Base-by-base conservation (phyloP, 1,140 invertebrate genomes). In the Ephestia elutella region DNA sequence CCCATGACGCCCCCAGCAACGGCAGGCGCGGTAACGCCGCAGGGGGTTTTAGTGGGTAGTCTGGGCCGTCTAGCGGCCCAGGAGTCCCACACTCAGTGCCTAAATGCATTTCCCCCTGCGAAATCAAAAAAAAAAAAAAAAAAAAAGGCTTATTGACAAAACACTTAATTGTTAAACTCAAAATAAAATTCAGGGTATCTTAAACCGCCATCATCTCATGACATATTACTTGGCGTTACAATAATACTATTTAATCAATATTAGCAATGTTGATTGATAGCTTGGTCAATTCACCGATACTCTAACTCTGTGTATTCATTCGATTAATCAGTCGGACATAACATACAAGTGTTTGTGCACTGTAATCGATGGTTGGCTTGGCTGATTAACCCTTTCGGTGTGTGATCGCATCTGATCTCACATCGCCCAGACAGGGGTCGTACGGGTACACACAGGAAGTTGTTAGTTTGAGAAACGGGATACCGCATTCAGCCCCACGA, bases 301-400 rank as follows among this genome's bases (percentile, higher is more conserved):
- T 7, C 32, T 15, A 15, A n/a, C 2, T 44, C n/a, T 5, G 5
- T 44, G 38, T 44, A 17, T 44, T 17, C 44, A 55, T 49, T 56
- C 60, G 21, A 70, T 70, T 62, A 66, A 70, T 70, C 68, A 64
- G 57, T 50, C 53, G 30, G 21, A 25, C 21, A 25, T 25, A 25
- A 59, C 59, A 56, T 57, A 54, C 20, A 32, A 55, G 55, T 57
- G 59, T 59, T 53, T 49, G 54, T 54, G 56, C 54, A 35, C 56
- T 21, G n/a, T 20, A 63, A 61, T 63, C 67, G 59, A 65, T 65
- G 38, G 50, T n/a, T n/a, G 19, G 53, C 60, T n/a, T n/a, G 19
- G 53, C 60, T 63, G 62, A 68, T 67, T 54, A 61, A 57, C 63
- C 49, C 57, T 54, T 54, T 50, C 28, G 30, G 56, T 60, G 58